Percentiles rank a stretch among this genome's conserved stretches.
These are phyloP conservation scores for Tineola bisselliella DNA, from an alignment of 2,888 invertebrate genomes.

Conservation along the genomic window DNA sequence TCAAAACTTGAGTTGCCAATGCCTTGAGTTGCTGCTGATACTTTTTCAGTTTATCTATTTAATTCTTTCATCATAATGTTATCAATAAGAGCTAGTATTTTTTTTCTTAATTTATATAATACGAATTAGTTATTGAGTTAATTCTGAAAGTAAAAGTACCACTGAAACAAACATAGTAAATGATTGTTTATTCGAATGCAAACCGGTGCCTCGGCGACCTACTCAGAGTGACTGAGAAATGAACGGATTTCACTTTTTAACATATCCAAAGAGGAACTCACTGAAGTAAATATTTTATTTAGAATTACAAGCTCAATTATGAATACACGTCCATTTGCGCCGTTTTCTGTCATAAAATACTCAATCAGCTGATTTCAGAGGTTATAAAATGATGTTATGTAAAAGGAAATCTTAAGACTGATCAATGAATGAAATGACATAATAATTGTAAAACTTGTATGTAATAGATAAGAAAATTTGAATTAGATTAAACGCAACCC, in stretches of 20 bases:
- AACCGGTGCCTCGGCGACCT: constrained; percentile 52
- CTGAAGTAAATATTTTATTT: constrained; percentile 17
- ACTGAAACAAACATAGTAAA: constrained; percentile 50
- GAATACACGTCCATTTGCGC: neutral
- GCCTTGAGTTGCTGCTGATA: too few relatives aligned
- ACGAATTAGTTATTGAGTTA: neutral
- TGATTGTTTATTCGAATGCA: constrained; percentile 29
- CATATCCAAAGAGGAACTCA: constrained; percentile 35
- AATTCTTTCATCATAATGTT: too few relatives aligned
- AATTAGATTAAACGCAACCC: neutral
- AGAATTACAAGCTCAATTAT: neutral
- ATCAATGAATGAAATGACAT: constrained; percentile 20
- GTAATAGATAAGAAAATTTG: constrained; percentile 16
- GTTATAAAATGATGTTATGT: constrained; percentile 44
- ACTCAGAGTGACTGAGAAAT: constrained; percentile 43
- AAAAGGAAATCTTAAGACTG: constrained; percentile 25
- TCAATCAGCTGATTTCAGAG: constrained; percentile 36
- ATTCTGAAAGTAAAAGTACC: constrained; percentile 52
- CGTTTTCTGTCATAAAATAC: constrained; percentile 20
- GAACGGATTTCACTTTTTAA: constrained; percentile 59
- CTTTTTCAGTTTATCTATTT: too few relatives aligned
- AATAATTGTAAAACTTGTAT: neutral
- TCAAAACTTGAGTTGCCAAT: too few relatives aligned
- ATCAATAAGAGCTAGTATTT: too few relatives aligned
- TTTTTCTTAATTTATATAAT: too few relatives aligned